Percentiles rank a stretch among this genome's conserved stretches.
Conservation (phyloP, 2,888 invertebrate species). For the Yponomeuta evonymella region DNA sequence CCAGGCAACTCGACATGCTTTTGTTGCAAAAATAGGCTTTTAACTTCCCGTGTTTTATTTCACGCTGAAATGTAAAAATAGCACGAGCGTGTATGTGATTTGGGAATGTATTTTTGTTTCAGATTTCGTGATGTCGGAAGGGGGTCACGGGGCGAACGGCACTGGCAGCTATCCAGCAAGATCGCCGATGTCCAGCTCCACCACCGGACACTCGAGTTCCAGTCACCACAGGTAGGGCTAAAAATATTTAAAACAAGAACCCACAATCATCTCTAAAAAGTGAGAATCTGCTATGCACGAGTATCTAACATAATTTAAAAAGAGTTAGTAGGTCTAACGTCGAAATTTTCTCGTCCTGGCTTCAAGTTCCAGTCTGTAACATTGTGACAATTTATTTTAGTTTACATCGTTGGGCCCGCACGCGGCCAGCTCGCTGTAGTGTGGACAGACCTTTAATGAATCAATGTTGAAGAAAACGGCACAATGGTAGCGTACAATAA, state of each 20-base stretch:
- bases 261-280: too few species aligned
- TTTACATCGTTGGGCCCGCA: too few species aligned
- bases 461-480: too few species aligned
- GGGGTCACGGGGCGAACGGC: constrained; percentile 42
- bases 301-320: too few species aligned
- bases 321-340: too few species aligned
- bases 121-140: constrained; percentile 68
- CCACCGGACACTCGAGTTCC: constrained; percentile 68
- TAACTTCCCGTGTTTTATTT: neutral
- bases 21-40: neutral
- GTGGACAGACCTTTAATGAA: too few species aligned
- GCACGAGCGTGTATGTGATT: neutral
- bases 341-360: too few species aligned
- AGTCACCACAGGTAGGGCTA: constrained; percentile 62
- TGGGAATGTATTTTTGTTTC: constrained; percentile 33
- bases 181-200: constrained; percentile 67
- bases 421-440: too few species aligned
- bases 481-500: neutral
- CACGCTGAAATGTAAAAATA: neutral
- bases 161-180: constrained; percentile 50
- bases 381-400: too few species aligned
- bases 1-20: neutral
- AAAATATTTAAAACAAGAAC: neutral
- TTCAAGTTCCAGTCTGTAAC: too few species aligned
- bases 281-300: too few species aligned